These are phyloP conservation scores for Hypomecis atomaria DNA, from an alignment of 2,888 invertebrate species.

Conservation along the genomic window DNA sequence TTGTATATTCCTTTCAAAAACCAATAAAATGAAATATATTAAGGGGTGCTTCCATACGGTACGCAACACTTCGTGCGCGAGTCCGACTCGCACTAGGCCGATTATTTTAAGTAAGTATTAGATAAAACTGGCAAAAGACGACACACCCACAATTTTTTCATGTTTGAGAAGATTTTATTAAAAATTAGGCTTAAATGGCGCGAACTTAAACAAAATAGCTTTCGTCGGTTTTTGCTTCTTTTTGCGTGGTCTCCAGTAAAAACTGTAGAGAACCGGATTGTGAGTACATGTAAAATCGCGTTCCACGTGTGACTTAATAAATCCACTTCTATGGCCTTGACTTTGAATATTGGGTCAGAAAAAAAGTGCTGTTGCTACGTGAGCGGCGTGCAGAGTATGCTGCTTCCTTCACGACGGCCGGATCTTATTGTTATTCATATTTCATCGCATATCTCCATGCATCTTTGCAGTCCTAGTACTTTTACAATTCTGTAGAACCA, in stretches of 20 bases:
- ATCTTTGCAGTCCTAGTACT: not conserved
- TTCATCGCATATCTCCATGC: not conserved
- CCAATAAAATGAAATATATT: too few relatives aligned
- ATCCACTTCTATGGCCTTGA: conserved; percentile 33
- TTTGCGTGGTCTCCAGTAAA: conserved; percentile 25
- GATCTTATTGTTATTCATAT: conserved; percentile 17
- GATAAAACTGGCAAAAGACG: too few relatives aligned
- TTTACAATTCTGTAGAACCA: conserved; percentile 3
- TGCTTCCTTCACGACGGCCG: conserved; percentile 16
- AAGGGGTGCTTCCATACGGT: too few relatives aligned
- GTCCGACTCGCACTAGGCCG: too few relatives aligned
- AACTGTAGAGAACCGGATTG: conserved; percentile 28
- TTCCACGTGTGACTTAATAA: conserved; percentile 19
- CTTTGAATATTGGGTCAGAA: conserved; percentile 31
- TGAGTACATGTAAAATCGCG: conserved; percentile 18
- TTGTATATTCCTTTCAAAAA: too few relatives aligned
- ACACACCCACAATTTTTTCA: too few relatives aligned
- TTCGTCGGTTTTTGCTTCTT: conserved; percentile 17
- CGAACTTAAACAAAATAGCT: not conserved
- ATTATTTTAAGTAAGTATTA: too few relatives aligned
- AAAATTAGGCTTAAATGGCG: too few relatives aligned
- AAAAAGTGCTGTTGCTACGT: conserved; percentile 27
- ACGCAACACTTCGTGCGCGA: too few relatives aligned
- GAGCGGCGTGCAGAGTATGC: not conserved
- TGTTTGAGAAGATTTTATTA: too few relatives aligned